phyloP scores from a whole-genome alignment of 2,113 vertebrate genomes.

The Corythaixoides concolor region DNA sequence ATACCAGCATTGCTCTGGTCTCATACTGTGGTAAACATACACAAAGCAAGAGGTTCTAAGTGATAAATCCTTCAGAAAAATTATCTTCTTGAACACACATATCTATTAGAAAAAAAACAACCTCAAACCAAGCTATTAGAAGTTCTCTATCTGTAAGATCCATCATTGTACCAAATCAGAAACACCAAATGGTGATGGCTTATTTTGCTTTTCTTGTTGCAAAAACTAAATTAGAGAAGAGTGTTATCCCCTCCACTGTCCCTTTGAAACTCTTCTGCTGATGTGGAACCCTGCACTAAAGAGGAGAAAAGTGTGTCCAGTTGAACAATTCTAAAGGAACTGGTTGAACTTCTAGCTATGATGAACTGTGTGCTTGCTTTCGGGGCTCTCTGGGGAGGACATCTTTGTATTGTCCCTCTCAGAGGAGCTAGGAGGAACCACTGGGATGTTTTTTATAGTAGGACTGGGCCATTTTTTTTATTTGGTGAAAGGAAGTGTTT shows the following conservation, averaged over 20 bases:
- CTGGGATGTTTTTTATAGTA: background rate
- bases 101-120: background rate
- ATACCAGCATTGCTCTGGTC: background rate
- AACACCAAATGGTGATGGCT: background rate
- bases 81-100: background rate
- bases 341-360: background rate
- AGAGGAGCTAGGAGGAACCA: background rate
- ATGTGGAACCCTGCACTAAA: background rate
- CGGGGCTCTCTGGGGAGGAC: background rate
- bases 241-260: background rate
- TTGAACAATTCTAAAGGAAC: background rate
- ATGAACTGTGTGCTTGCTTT: background rate
- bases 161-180: background rate
- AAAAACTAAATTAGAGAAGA: background rate
- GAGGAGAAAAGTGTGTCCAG: background rate
- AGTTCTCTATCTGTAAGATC: background rate
- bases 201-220: background rate
- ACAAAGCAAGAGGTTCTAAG: background rate
- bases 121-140: background rate
- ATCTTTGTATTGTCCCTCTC: background rate
- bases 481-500: background rate
- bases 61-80: background rate
- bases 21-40: background rate
- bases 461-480: background rate
- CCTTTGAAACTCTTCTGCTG: background rate